These are phyloP conservation scores for Aromia moschata DNA, from an alignment of 2,888 invertebrate genomes.

Conservation along the genomic window DNA sequence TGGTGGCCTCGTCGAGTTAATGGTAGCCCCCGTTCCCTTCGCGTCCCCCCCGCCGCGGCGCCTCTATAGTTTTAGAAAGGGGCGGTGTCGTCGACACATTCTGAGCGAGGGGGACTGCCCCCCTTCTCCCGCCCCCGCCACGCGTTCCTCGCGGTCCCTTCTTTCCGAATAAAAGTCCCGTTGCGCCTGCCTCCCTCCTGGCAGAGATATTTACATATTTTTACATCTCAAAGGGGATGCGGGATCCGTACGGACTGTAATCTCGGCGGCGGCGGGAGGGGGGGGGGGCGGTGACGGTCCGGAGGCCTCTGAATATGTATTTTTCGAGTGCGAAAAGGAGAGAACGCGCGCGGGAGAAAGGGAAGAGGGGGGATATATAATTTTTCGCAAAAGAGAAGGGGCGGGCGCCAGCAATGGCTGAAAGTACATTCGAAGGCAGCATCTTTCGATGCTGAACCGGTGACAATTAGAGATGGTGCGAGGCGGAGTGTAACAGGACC, in stretches of 20 bases:
- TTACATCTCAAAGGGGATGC: conserved; percentile 58
- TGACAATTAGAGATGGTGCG: background rate
- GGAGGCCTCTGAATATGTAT: conserved; percentile 53
- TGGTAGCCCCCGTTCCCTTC: conserved; percentile 53
- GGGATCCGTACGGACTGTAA: conserved; percentile 57
- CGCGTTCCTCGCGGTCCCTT: conserved; percentile 33
- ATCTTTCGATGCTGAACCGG: background rate
- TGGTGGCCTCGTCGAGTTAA: conserved; percentile 54
- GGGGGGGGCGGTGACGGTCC: conserved; percentile 45
- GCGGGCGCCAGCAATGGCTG: conserved; percentile 36
- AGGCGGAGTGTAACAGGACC: too few species aligned
- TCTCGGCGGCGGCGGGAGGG: conserved; percentile 52
- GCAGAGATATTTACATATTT: conserved; percentile 62
- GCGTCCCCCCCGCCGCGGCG: too few species aligned
- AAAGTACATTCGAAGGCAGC: conserved; percentile 42
- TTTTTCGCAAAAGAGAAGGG: conserved; percentile 42
- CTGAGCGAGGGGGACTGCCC: conserved; percentile 41
- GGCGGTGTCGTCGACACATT: conserved; percentile 51
- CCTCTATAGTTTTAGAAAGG: conserved; percentile 53
- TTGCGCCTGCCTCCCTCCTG: conserved; percentile 54
- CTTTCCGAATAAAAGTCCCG: conserved; percentile 40
- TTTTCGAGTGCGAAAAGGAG: conserved; percentile 37
- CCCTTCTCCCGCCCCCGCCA: conserved; percentile 36
- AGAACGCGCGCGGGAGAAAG: conserved; percentile 21
- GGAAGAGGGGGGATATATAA: conserved; percentile 40